phyloP scores from a whole-genome alignment of 1,140 invertebrate species.

The Anagrus nilaparvatae region DNA sequence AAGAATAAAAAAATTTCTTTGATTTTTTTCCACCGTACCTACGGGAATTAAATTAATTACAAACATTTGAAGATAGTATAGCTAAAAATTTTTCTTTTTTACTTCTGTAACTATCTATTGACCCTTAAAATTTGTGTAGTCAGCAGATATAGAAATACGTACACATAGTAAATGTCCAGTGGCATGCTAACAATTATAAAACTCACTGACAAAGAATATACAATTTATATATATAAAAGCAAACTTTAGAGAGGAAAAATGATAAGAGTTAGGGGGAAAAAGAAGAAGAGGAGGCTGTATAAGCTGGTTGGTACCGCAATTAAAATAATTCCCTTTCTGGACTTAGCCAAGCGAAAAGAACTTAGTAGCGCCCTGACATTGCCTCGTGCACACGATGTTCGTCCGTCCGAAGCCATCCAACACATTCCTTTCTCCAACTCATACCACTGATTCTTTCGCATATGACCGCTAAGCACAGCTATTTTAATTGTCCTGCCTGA shows the following conservation, averaged over 20 bases:
- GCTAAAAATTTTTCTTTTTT: too few species aligned
- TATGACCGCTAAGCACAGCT: constrained; percentile 30
- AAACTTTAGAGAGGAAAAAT: background rate
- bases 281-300: constrained; percentile 30
- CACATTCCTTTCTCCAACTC: constrained; percentile 14
- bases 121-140: too few species aligned
- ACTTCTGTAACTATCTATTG: too few species aligned
- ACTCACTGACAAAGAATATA: constrained; percentile 10
- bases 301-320: constrained; percentile 42
- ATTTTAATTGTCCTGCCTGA: constrained; percentile 36
- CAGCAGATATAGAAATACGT: too few species aligned
- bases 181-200: too few species aligned
- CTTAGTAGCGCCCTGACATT: constrained; percentile 31
- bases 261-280: constrained; percentile 20
- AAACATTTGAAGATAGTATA: too few species aligned
- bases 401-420: constrained; percentile 3
- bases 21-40: too few species aligned
- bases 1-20: too few species aligned
- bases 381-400: constrained; percentile 20
- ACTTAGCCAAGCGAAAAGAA: constrained; percentile 39
- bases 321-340: constrained; percentile 47
- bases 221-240: background rate
- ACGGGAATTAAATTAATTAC: too few species aligned
- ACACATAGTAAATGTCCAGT: too few species aligned
- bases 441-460: constrained; percentile 5